Percentiles rank a stretch among this genome's conserved stretches.
Evolutionary conservation across 2,888 invertebrate genomes (phyloP).

Genomic region (Scaptomyza reducta): DNA sequence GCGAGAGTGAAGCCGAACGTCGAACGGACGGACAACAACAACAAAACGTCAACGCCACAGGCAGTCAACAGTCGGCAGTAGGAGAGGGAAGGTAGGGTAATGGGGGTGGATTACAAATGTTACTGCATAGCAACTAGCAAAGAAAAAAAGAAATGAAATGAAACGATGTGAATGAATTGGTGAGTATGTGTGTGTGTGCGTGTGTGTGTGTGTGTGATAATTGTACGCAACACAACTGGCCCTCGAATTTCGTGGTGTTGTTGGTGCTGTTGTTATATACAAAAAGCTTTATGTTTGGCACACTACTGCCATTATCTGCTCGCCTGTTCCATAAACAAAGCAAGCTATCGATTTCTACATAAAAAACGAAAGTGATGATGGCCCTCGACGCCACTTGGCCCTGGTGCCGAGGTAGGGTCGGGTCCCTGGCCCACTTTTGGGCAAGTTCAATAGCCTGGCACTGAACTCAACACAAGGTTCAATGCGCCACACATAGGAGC

Average conservation of each 20-base stretch:
- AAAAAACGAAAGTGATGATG: conserved; percentile 78
- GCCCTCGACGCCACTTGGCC: conserved; percentile 14
- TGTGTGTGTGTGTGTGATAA: conserved; percentile 40
- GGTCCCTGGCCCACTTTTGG: conserved; percentile 52
- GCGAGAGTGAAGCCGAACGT: conserved; percentile 73
- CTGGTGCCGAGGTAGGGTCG: conserved; percentile 16
- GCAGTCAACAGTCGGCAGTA: too few species aligned
- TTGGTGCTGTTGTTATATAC: conserved; percentile 16
- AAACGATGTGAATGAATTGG: background rate
- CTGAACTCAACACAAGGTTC: conserved; percentile 64
- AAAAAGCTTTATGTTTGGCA: conserved; percentile 25
- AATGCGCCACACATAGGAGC: conserved; percentile 44
- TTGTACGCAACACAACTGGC: conserved; percentile 49
- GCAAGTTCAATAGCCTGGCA: conserved; percentile 33
- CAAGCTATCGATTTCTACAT: conserved; percentile 82
- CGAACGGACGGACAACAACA: background rate
- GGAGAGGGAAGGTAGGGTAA: background rate
- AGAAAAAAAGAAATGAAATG: background rate
- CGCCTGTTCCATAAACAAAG: conserved; percentile 75
- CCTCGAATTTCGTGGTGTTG: conserved; percentile 33
- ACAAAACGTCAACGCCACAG: background rate
- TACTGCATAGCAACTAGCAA: conserved; percentile 39
- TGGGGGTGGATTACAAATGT: background rate
- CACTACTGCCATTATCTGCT: conserved; percentile 43
- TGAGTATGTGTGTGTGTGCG: conserved; percentile 2